Evolutionary conservation across 2,888 invertebrate species (phyloP).

Genomic region (Salticus scenicus): DNA sequence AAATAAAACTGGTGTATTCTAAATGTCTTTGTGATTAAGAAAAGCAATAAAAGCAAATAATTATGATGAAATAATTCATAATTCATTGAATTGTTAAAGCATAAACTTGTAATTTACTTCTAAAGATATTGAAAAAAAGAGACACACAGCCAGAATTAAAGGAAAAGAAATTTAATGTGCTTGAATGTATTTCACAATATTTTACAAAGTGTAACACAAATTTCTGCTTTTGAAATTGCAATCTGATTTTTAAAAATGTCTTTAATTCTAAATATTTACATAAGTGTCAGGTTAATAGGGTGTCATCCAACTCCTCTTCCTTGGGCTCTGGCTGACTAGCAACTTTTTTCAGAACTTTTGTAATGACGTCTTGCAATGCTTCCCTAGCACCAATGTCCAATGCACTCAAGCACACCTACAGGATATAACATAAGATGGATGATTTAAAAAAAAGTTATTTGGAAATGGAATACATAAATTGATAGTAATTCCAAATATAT

Average conservation of each 20-base stretch:
- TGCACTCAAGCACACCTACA: constrained; percentile 83
- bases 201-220: constrained; percentile 27
- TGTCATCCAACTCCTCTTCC: constrained; percentile 94
- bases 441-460: background rate
- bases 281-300: constrained; percentile 84
- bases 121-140: background rate
- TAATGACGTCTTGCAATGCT: constrained; percentile 90
- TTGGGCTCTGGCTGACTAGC: constrained; percentile 86
- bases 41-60: too few relatives aligned
- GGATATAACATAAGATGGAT: constrained; percentile 27
- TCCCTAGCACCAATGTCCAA: constrained; percentile 92
- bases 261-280: constrained; percentile 31
- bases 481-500: too few relatives aligned
- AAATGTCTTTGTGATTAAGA: too few relatives aligned
- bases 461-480: too few relatives aligned
- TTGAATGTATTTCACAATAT: constrained; percentile 41
- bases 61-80: too few relatives aligned
- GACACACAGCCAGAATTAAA: background rate
- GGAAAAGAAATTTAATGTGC: constrained; percentile 50
- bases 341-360: constrained; percentile 89
- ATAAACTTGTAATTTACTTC: too few relatives aligned
- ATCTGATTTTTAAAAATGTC: constrained; percentile 27
- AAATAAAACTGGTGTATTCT: too few relatives aligned
- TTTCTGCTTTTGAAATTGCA: too few relatives aligned
- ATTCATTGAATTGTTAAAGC: too few relatives aligned